phyloP scores from a whole-genome alignment of 1,140 invertebrate genomes.

The Caenorhabditis latens region DNA sequence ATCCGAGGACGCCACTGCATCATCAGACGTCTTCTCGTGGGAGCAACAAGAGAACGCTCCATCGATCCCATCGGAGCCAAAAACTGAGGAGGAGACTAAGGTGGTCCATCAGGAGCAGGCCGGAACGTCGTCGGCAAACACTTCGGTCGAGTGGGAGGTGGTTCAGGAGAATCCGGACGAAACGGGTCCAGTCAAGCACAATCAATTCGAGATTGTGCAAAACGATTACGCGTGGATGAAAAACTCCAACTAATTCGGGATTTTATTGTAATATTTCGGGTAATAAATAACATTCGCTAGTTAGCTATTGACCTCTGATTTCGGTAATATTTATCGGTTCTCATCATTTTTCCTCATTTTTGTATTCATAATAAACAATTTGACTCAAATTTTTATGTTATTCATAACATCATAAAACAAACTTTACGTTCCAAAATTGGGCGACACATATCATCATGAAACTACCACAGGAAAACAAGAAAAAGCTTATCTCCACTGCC shows the following conservation, averaged over 20 bases:
- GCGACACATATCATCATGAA: no score
- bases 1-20: slow-evolving; percentile 12
- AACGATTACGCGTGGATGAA: slow-evolving; percentile 47
- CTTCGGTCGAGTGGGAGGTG: slow-evolving; percentile 15
- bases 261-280: not conserved
- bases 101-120: not conserved
- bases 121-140: not conserved
- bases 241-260: slow-evolving; percentile 18
- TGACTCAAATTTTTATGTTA: no score
- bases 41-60: not conserved
- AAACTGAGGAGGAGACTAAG: not conserved
- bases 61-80: not conserved
- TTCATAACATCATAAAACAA: no score
- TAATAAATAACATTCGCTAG: not conserved
- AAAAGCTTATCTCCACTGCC: no score
- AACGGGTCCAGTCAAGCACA: slow-evolving; percentile 22
- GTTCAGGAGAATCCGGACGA: slow-evolving; percentile 19
- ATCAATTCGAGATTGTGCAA: slow-evolving; percentile 42
- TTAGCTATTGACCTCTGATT: not conserved
- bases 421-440: no score
- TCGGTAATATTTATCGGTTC: slow-evolving; percentile 33
- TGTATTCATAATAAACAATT: not conserved
- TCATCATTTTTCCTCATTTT: not conserved
- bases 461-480: no score
- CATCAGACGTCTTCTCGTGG: slow-evolving; percentile 24